Evolutionary conservation across 2,888 invertebrate species (phyloP).

Genomic region (Mycalesis mineus): DNA sequence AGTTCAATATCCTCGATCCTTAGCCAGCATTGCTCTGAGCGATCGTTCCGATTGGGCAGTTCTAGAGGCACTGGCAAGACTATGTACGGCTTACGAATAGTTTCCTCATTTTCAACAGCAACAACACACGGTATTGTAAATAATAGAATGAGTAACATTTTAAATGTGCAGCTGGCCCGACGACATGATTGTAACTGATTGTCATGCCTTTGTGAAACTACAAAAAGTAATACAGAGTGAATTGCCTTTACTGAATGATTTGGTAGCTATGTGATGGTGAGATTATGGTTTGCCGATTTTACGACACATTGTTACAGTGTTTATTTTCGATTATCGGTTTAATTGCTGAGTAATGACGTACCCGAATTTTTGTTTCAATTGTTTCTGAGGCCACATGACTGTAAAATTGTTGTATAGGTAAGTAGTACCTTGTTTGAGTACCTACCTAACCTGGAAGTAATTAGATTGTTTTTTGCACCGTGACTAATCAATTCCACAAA

Average conservation of each 20-base stretch:
- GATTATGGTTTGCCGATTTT: slow-evolving; percentile 58
- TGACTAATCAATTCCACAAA: no score
- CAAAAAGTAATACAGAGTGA: slow-evolving; percentile 55
- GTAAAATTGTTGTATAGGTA: neutral
- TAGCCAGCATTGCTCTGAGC: slow-evolving; percentile 66
- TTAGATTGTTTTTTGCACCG: no score
- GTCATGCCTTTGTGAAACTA: slow-evolving; percentile 43
- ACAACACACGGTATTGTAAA: slow-evolving; percentile 39
- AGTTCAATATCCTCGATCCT: slow-evolving; percentile 62
- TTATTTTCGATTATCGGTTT: slow-evolving; percentile 5
- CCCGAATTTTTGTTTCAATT: neutral
- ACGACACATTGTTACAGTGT: slow-evolving; percentile 18
- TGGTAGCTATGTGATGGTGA: slow-evolving; percentile 52
- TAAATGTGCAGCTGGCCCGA: slow-evolving; percentile 57
- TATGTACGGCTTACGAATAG: slow-evolving; percentile 39
- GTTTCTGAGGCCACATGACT: neutral
- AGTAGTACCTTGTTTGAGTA: neutral
- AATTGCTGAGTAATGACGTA: neutral
- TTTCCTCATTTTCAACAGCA: slow-evolving; percentile 37
- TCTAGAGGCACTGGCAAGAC: slow-evolving; percentile 61
- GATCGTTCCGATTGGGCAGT: slow-evolving; percentile 63
- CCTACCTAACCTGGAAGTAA: neutral
- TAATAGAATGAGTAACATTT: slow-evolving; percentile 58
- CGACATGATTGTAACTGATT: slow-evolving; percentile 66
- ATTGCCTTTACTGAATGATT: slow-evolving; percentile 59